Base-by-base conservation (phyloP, 1,140 invertebrate genomes). In the Neuroterus valhalla region DNA sequence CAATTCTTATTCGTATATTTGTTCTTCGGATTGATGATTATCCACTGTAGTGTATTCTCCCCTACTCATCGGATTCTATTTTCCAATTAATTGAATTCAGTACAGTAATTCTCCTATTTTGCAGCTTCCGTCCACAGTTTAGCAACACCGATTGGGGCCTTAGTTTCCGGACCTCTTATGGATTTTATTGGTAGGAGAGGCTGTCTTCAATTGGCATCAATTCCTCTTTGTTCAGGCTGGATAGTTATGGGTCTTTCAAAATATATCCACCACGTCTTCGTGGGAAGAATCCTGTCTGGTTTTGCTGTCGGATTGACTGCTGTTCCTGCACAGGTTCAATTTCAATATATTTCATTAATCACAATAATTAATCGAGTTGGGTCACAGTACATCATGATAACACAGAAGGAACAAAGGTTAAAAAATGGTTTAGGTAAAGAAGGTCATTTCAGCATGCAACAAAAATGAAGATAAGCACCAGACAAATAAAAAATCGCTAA, bases 281-380 rank as follows among this genome's bases (percentile, higher is more conserved):
- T 92, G 15, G 94, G 94, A 2, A 91, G 94, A 75, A 85, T 94
- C 15, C 83, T 94, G 2, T 93, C 93, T 68, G 94, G 94, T 66
- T 91, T 94, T 71, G 92, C 94, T 1, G 93, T 94, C 3, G 94
- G 94, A 45, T 90, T 94, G 62, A 89, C 94, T 71, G 93, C 93
- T 4, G 94, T 94, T 62, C 92, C 93, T 21, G 90, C 90, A 17
- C 93, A 94, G 91, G 93, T 94, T 87, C 80, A 71, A 71, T 77
- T 66, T 45, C n/a, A 19, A 68, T 48, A 5, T 72, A 75, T 46
- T 42, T 50, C 52, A 71, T 48, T 42, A 72, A n/a, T n/a, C n/a
- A n/a, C n/a, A n/a, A n/a, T n/a, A n/a, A n/a, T n/a, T n/a, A n/a
- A n/a, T n/a, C n/a, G n/a, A n/a, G n/a, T n/a, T n/a, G n/a, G n/a